phyloP scores from a whole-genome alignment of 2,797 vertebrate genomes.

The Catamblyrhynchus diadema region DNA sequence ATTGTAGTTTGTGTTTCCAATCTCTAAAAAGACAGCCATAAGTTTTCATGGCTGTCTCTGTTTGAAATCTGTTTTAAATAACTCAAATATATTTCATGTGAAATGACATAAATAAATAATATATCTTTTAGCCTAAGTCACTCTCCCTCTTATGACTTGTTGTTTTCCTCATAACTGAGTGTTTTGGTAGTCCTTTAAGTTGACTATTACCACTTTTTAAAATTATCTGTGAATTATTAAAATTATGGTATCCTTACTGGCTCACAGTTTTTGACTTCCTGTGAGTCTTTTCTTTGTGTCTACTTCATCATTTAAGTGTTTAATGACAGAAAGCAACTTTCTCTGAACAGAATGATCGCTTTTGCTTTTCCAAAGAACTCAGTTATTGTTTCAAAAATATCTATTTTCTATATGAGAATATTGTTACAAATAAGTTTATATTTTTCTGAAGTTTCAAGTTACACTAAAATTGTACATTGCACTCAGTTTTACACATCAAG shows the following conservation, averaged over 20 bases:
- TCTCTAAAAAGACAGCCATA: neutral
- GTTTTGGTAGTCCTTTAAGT: neutral
- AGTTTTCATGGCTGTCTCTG: neutral
- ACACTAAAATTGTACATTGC: no score
- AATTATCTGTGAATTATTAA: neutral
- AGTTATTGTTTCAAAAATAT: no score
- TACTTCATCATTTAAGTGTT: neutral
- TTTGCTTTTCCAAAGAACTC: neutral
- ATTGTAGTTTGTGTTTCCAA: neutral
- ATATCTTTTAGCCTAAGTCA: neutral
- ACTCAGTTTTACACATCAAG: no score
- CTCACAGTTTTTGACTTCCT: neutral
- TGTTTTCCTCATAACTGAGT: neutral
- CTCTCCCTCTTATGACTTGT: neutral
- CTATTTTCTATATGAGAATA: no score
- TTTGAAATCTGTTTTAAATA: neutral
- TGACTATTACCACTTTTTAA: neutral
- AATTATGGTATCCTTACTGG: neutral
- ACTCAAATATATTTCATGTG: neutral
- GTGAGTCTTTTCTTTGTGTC: neutral
- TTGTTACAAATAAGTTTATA: no score
- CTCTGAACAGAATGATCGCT: neutral
- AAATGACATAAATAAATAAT: neutral
- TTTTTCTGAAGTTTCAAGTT: no score
- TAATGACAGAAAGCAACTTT: neutral